Conservation (phyloP, 2,797 vertebrate genomes). For the Ammospiza maritima region DNA sequence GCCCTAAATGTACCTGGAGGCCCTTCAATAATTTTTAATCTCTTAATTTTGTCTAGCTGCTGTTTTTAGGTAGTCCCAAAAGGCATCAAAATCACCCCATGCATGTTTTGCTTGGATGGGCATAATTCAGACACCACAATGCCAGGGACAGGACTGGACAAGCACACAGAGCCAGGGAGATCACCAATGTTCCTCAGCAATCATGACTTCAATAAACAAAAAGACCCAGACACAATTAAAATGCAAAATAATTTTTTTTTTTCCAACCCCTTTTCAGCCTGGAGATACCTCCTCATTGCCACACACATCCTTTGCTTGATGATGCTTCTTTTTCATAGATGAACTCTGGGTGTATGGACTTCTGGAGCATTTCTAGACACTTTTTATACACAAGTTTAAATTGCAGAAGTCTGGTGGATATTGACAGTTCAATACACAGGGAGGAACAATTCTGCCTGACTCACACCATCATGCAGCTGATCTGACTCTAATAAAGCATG, state of each 20-base stretch:
- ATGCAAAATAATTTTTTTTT: neutral
- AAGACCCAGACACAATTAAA: neutral
- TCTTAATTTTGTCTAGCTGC: neutral
- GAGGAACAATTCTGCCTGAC: neutral
- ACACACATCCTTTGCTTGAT: neutral
- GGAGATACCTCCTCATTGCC: neutral
- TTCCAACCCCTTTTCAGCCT: neutral
- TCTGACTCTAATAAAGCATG: neutral
- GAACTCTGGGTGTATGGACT: neutral
- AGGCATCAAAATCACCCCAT: neutral
- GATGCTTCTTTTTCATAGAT: neutral
- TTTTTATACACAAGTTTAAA: neutral
- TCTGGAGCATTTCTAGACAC: neutral
- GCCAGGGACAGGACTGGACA: neutral
- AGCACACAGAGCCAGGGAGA: neutral
- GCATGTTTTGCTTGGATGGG: fast-evolving
- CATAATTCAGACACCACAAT: neutral
- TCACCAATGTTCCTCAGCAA: fast-evolving
- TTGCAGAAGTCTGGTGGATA: neutral
- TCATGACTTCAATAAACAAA: neutral
- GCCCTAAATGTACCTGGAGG: neutral
- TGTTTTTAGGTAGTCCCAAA: neutral
- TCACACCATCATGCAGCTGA: neutral
- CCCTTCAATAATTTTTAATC: neutral
- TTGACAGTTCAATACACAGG: neutral